Evolutionary conservation across 2,797 vertebrate genomes (phyloP).

Genomic region (Ptychadena robeensis): DNA sequence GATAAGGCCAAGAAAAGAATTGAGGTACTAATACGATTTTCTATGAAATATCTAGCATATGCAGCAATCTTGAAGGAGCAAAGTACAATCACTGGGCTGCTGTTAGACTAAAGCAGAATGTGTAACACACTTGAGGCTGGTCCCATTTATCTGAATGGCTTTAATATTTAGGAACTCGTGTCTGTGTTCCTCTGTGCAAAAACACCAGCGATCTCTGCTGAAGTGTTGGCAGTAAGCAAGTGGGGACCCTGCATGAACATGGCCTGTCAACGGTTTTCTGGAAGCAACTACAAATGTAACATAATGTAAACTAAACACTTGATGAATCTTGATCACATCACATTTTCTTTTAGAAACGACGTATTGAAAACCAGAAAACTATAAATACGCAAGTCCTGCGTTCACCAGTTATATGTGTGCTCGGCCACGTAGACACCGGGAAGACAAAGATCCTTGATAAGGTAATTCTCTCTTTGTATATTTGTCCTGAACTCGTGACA

Average conservation of each 20-base stretch:
- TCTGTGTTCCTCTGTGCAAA: too few relatives aligned
- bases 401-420: slow-evolving; percentile 94
- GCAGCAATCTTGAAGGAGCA: too few relatives aligned
- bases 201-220: too few relatives aligned
- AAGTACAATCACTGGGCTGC: too few relatives aligned
- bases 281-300: neutral
- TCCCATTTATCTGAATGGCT: too few relatives aligned
- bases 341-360: slow-evolving; percentile 82
- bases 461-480: slow-evolving; percentile 69
- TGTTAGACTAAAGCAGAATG: too few relatives aligned
- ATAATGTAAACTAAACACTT: neutral
- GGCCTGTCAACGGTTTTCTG: neutral
- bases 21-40: slow-evolving; percentile 78
- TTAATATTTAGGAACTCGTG: too few relatives aligned
- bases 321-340: neutral
- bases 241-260: neutral
- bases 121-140: too few relatives aligned
- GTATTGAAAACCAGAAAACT: slow-evolving; percentile 88
- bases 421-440: slow-evolving; percentile 96
- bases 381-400: slow-evolving; percentile 83
- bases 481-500: too few relatives aligned
- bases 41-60: too few relatives aligned
- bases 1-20: slow-evolving; percentile 94
- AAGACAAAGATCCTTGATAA: slow-evolving; percentile 99
- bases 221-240: neutral